Evolutionary conservation across 37 sponge, comb jelly and placozoan genomes (phyloP).

Genomic region (Tethya wilhelma): DNA sequence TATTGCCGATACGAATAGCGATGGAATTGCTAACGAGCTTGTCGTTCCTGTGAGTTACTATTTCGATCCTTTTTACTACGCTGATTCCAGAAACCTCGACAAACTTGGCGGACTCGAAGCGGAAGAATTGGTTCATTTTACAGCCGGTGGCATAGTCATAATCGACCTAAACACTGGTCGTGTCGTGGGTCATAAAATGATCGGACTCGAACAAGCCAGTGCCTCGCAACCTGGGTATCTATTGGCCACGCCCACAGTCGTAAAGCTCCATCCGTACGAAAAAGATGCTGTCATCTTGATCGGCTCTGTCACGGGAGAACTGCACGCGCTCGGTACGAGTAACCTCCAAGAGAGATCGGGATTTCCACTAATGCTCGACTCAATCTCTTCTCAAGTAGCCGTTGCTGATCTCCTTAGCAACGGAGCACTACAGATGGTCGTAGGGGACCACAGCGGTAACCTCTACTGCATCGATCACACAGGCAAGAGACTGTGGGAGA

Average conservation of each 20-base stretch:
- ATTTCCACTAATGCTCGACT: conserved; percentile 61
- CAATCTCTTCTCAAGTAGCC: conserved; percentile 66
- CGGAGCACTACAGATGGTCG: conserved; percentile 56
- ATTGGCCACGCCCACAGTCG: conserved; percentile 68
- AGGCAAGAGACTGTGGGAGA: conserved; percentile 62
- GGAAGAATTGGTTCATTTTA: conserved; percentile 58
- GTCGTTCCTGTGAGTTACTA: conserved; percentile 77
- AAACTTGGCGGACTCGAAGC: conserved; percentile 10
- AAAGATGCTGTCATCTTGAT: conserved; percentile 34
- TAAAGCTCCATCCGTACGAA: conserved; percentile 12
- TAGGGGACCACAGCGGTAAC: conserved; percentile 74
- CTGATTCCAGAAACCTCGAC: conserved; percentile 8
- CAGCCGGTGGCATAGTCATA: conserved; percentile 59
- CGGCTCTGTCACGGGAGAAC: conserved; percentile 54
- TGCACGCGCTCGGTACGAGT: conserved; percentile 42
- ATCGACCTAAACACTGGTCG: conserved; percentile 49
- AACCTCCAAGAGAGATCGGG: conserved; percentile 9
- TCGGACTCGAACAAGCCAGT: conserved; percentile 41
- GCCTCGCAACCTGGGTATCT: conserved; percentile 65
- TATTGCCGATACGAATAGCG: conserved; percentile 61
- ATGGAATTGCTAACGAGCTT: conserved; percentile 58
- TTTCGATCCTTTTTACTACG: conserved; percentile 71
- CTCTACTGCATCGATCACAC: conserved; percentile 46
- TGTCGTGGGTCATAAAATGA: conserved; percentile 50
- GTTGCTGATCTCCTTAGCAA: conserved; percentile 60